phyloP scores from a whole-genome alignment of 2,888 invertebrate species.

The Drosophila subsilvestris region DNA sequence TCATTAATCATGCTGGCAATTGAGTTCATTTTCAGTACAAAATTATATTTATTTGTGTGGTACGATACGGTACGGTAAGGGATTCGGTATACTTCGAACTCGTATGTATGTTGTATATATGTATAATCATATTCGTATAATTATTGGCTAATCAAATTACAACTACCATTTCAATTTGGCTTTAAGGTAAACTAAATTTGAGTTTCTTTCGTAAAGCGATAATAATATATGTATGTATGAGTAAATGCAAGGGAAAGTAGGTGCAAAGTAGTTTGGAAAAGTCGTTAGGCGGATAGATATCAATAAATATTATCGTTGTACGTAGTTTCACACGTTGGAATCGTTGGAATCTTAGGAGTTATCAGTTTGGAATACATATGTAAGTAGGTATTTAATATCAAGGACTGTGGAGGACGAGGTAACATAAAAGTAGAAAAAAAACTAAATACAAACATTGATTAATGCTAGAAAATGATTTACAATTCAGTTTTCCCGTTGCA shows the following conservation, averaged over 20 bases:
- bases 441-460: slow-evolving; percentile 34
- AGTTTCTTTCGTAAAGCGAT: slow-evolving; percentile 41
- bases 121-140: slow-evolving; percentile 28
- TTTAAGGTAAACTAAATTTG: slow-evolving; percentile 57
- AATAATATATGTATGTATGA: slow-evolving; percentile 30
- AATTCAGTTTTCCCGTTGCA: slow-evolving; percentile 18
- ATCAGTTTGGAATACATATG: slow-evolving; percentile 52
- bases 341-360: slow-evolving; percentile 72
- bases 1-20: slow-evolving; percentile 37
- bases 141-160: slow-evolving; percentile 52
- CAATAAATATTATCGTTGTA: slow-evolving; percentile 65
- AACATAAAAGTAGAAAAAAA: slow-evolving; percentile 1
- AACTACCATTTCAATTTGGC: slow-evolving; percentile 68
- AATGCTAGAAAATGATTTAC: slow-evolving; percentile 30
- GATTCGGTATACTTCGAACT: slow-evolving; percentile 32
- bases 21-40: slow-evolving; percentile 61
- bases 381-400: slow-evolving; percentile 36
- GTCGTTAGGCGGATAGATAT: slow-evolving; percentile 13
- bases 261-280: slow-evolving; percentile 19
- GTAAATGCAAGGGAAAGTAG: slow-evolving; percentile 31
- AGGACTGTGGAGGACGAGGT: slow-evolving; percentile 14
- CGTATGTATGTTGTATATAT: slow-evolving; percentile 24
- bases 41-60: slow-evolving; percentile 62
- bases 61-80: slow-evolving; percentile 18
- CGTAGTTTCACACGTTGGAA: slow-evolving; percentile 56